Conservation (phyloP, 2,113 vertebrate genomes). For the Camarhynchus parvulus region DNA sequence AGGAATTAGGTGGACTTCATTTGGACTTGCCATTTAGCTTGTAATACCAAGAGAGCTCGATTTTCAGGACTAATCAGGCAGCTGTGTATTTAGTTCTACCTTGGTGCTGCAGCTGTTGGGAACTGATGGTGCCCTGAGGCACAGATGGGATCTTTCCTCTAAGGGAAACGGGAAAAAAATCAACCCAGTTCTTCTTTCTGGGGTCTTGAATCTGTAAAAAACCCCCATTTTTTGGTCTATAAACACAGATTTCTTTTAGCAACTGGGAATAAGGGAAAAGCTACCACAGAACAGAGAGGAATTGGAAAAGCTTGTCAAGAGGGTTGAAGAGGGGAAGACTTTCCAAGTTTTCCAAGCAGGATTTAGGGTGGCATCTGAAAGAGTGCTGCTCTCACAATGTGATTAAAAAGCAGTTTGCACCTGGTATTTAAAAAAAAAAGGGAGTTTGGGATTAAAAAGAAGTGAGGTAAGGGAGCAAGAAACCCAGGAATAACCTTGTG, state of each 20-base stretch:
- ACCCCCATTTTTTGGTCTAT: background rate
- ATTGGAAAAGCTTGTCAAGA: background rate
- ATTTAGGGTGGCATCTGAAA: background rate
- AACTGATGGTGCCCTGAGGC: background rate
- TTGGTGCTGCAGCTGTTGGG: background rate
- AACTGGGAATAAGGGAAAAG: background rate
- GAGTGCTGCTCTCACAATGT: background rate
- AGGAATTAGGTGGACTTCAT: background rate
- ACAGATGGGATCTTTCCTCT: background rate
- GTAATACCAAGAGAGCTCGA: background rate
- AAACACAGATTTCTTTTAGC: background rate
- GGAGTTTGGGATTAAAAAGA: background rate
- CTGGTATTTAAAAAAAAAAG: background rate
- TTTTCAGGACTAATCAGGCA: background rate
- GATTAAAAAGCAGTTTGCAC: background rate
- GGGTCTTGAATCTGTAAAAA: background rate
- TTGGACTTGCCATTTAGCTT: constrained; percentile 14
- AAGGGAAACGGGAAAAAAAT: background rate
- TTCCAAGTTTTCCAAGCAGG: background rate
- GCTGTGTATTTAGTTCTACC: background rate
- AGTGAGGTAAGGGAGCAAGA: background rate
- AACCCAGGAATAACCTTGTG: accelerated
- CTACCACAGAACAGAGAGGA: background rate
- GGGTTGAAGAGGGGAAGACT: too few species aligned
- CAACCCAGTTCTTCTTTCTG: background rate